phyloP scores from a whole-genome alignment of 2,888 invertebrate genomes.

The Tiphia femorata region DNA sequence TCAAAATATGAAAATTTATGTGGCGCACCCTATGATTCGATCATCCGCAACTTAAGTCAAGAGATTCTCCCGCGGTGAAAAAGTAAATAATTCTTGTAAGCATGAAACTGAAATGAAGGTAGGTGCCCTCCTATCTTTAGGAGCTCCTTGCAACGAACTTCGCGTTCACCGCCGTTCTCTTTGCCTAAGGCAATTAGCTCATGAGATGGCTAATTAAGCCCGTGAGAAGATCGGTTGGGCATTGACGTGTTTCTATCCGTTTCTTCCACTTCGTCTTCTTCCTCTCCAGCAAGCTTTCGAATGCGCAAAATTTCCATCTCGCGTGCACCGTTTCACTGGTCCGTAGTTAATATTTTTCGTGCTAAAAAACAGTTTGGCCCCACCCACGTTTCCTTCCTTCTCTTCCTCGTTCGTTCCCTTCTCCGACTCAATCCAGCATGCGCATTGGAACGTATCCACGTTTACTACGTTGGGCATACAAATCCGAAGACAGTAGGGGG shows the following conservation, averaged over 20 bases:
- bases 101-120: no score
- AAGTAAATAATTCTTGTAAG: no score
- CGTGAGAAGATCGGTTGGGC: constrained; percentile 51
- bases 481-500: no score
- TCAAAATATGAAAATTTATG: no score
- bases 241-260: constrained; percentile 41
- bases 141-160: constrained; percentile 30
- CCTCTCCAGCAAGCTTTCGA: no score
- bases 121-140: not conserved
- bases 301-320: constrained; percentile 16
- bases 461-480: constrained; percentile 8
- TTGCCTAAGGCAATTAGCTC: constrained; percentile 50
- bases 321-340: constrained; percentile 14
- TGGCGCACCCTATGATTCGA: no score
- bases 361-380: no score
- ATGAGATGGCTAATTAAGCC: constrained; percentile 58
- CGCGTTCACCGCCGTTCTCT: constrained; percentile 31
- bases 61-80: no score
- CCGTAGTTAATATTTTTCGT: constrained; percentile 2
- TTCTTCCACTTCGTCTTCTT: constrained; percentile 27
- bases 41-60: no score
- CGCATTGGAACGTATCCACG: no score
- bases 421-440: not conserved
- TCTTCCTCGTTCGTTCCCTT: not conserved
- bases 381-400: not conserved